Evolutionary conservation across 2,888 invertebrate species (phyloP).

Genomic region (Brachynemurus nebulosus): DNA sequence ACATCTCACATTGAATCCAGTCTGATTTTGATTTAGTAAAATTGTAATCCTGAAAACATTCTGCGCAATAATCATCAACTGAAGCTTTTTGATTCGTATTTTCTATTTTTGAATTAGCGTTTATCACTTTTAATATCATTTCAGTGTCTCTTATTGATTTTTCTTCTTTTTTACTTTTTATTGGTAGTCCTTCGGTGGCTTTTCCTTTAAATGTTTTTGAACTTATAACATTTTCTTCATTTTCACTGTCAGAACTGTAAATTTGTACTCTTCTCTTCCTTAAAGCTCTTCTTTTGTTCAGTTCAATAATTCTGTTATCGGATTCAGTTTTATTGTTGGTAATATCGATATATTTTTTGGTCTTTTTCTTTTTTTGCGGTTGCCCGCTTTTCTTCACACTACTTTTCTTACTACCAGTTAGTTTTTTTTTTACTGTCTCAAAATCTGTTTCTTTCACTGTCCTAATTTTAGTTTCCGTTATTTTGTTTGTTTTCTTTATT

Average conservation of each 20-base stretch:
- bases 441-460: constrained; percentile 9
- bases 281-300: constrained; percentile 10
- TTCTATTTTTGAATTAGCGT: constrained; percentile 14
- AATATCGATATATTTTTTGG: not conserved
- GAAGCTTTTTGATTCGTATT: constrained; percentile 3
- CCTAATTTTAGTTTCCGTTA: constrained; percentile 11
- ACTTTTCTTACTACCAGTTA: constrained; percentile 12
- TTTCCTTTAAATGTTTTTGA: constrained; percentile 14
- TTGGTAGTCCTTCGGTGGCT: constrained; percentile 13
- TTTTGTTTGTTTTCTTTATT: constrained; percentile 13
- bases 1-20: constrained; percentile 13
- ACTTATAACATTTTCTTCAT: constrained; percentile 14
- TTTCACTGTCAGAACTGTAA: constrained; percentile 13
- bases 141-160: constrained; percentile 14
- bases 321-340: constrained; percentile 4
- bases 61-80: constrained; percentile 2
- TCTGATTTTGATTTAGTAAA: constrained; percentile 17
- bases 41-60: constrained; percentile 18
- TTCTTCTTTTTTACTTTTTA: constrained; percentile 12
- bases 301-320: constrained; percentile 14
- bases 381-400: constrained; percentile 14
- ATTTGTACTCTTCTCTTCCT: constrained; percentile 13
- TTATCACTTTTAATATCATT: constrained; percentile 16
- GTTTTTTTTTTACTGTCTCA: constrained; percentile 13
- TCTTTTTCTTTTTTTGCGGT: constrained; percentile 12